These are phyloP conservation scores for Melinaea marsaeus DNA, from an alignment of 2,888 invertebrate genomes.

Conservation along the genomic window DNA sequence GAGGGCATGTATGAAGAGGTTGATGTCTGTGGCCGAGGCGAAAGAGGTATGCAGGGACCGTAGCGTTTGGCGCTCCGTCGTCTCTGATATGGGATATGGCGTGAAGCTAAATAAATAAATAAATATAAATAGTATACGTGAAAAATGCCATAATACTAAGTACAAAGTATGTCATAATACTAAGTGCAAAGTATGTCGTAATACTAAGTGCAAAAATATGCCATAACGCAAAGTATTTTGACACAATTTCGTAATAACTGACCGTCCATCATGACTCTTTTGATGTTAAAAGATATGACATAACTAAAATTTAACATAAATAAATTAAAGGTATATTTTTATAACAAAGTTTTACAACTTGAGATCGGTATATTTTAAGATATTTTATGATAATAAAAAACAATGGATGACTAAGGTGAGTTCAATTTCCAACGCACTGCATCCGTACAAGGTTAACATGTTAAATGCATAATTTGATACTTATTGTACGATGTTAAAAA, in stretches of 20 bases:
- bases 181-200: too few relatives aligned
- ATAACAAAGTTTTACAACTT: constrained; percentile 10
- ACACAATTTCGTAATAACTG: neutral
- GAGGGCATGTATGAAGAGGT: too few relatives aligned
- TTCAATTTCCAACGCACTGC: constrained; percentile 30
- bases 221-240: too few relatives aligned
- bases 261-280: neutral
- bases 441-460: constrained; percentile 32
- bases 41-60: too few relatives aligned
- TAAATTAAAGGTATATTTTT: too few relatives aligned
- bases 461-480: constrained; percentile 29
- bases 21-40: too few relatives aligned
- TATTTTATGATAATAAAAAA: constrained; percentile 25
- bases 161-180: too few relatives aligned
- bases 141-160: neutral
- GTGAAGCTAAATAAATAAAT: too few relatives aligned
- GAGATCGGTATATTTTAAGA: constrained; percentile 1
- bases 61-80: too few relatives aligned
- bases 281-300: neutral
- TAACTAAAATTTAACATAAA: neutral
- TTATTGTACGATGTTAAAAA: constrained; percentile 24
- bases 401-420: constrained; percentile 35
- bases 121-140: neutral
- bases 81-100: too few relatives aligned
- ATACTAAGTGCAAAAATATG: too few relatives aligned